Evolutionary conservation across 2,113 vertebrate species (phyloP).

Genomic region (Oreocharis arfaki): DNA sequence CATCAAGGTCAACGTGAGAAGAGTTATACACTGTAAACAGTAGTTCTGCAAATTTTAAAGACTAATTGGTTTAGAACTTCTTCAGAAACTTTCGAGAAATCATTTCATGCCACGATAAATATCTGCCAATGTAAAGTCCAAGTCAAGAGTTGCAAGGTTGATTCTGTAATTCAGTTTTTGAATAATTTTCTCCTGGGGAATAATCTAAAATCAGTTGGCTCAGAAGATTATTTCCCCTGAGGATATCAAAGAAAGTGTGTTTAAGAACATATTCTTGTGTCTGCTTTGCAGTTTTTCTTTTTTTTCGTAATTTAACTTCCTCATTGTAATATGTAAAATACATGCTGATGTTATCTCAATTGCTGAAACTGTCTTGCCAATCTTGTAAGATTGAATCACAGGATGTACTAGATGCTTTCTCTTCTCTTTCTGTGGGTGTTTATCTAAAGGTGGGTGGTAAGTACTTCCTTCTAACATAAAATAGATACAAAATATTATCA

Average conservation of each 20-base stretch:
- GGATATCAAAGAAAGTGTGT: not conserved
- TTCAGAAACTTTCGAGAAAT: not conserved
- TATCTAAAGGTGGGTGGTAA: not conserved
- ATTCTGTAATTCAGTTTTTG: not conserved
- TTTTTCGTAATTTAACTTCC: not conserved
- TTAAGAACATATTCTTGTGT: not conserved
- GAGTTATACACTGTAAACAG: not conserved
- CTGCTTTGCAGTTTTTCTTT: not conserved
- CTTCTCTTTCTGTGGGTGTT: not conserved
- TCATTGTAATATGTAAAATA: not conserved
- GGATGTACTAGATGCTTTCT: not conserved
- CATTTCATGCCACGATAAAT: not conserved
- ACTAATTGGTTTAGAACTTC: not conserved
- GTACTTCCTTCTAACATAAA: not conserved
- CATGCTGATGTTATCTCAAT: not conserved
- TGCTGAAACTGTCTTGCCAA: not conserved
- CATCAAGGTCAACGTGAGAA: not conserved
- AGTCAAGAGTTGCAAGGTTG: not conserved
- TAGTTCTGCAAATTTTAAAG: not conserved
- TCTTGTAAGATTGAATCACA: not conserved
- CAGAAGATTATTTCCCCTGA: not conserved
- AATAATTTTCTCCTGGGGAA: not conserved
- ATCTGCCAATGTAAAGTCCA: not conserved
- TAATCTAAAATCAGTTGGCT: not conserved
- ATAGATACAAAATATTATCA: not conserved